These are phyloP conservation scores for Cryptocephalus primarius DNA, from an alignment of 2,888 invertebrate genomes.

Conservation along the genomic window DNA sequence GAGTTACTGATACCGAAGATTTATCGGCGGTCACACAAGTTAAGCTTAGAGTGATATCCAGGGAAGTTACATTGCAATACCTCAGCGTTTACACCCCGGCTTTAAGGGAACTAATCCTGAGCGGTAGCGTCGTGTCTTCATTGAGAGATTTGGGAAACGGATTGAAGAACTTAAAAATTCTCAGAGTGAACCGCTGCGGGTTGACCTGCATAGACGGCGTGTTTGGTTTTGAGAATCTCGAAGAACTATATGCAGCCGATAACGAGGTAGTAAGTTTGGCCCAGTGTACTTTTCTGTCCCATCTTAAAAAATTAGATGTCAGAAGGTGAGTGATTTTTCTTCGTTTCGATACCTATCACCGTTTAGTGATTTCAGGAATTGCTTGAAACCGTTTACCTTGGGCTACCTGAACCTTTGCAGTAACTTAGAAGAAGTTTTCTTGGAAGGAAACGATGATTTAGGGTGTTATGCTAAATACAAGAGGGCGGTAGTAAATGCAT, in stretches of 20 bases:
- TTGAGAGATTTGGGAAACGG: conserved; percentile 59
- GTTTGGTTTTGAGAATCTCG: conserved; percentile 49
- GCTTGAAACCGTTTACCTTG: conserved; percentile 25
- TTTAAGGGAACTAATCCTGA: conserved; percentile 48
- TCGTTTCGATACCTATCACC: neutral
- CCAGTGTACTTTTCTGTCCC: conserved; percentile 45
- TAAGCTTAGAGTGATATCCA: conserved; percentile 53
- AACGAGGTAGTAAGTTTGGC: conserved; percentile 53
- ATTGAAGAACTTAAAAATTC: conserved; percentile 45
- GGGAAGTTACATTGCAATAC: conserved; percentile 52
- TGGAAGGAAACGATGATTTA: conserved; percentile 35
- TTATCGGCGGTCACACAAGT: conserved; percentile 44
- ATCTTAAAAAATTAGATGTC: conserved; percentile 38
- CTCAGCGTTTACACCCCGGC: conserved; percentile 51
- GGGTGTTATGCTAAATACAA: neutral
- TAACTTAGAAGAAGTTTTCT: conserved; percentile 26
- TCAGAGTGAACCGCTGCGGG: conserved; percentile 53
- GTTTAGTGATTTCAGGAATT: conserved; percentile 25
- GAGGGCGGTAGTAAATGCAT: neutral
- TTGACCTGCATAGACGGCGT: conserved; percentile 56
- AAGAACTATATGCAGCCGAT: conserved; percentile 50
- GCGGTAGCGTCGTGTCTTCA: conserved; percentile 56
- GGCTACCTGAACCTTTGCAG: conserved; percentile 32
- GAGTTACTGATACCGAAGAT: conserved; percentile 37
- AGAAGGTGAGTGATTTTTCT: conserved; percentile 24